Evolutionary conservation across 2,113 vertebrate species (phyloP), one percentile per base, ranked within the genome.

Genomic region (Pteronura brasiliensis): DNA sequence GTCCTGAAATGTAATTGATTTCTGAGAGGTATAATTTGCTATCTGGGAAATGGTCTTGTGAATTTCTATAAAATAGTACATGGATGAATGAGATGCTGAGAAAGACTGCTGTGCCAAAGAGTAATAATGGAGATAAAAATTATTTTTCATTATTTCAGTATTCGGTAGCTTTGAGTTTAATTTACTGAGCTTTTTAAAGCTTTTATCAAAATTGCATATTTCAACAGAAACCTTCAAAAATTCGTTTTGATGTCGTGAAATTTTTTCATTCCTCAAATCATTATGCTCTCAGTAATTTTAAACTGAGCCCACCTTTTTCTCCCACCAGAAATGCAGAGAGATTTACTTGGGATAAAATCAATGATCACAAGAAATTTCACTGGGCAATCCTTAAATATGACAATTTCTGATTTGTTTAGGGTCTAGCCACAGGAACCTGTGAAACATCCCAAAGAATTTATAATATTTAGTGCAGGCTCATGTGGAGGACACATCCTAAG

Each of bases 1-100:
- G 92, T 96, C 92, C 85, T 97, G 92, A 97, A 97, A 96, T 94
- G 67, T 98, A 98, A 98, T 97, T 97, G 97, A 98, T 98, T 98
- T 97, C 92, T 94, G 93, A 97, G 96, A 96, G 52, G 92, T 97
- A 86, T 97, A 83, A 98, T 97, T 97, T 97, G 71, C 84, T 96
- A 72, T 85, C 90, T 95, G 95, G 91, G 94, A 97, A 95, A 96
- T 27, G 69, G 65, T 90, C 84, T 97, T 97, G 96, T 96, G 96
- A 97, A 97, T 98, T 97, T 93, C 96, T 98, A 67, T 93, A 90
- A 94, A 97, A 92, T 67, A 97, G 59, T 25, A 4, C 71, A 69
- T 67, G 71, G 81, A 67, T 96, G 92, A 96, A 87, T 92, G 42
- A 79, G 47, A 96, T 49, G n/a, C 49, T 85, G 84, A 93, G 76